Percentiles rank a stretch among this genome's conserved stretches.
Evolutionary conservation across 2,113 vertebrate species (phyloP).

Genomic region (Scytalopus superciliaris): DNA sequence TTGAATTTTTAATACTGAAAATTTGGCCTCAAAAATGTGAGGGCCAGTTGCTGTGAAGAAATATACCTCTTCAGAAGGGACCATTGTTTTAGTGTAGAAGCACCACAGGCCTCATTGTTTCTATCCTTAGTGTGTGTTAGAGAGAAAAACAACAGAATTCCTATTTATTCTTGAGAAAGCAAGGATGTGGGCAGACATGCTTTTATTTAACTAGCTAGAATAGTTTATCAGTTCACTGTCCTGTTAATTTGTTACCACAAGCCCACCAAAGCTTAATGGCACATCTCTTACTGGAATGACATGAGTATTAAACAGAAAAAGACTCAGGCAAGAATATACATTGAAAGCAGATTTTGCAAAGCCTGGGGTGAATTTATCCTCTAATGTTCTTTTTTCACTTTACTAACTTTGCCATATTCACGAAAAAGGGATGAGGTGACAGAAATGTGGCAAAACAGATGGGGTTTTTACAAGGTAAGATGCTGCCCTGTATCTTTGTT

Average conservation of each 20-base stretch:
- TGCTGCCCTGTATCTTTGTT: neutral
- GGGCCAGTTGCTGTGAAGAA: neutral
- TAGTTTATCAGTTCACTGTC: rapidly evolving
- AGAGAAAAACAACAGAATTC: neutral
- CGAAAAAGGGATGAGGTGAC: neutral
- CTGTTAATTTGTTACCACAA: neutral
- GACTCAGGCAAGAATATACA: neutral
- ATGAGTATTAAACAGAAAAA: neutral
- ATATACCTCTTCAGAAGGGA: neutral
- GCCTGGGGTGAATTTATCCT: neutral
- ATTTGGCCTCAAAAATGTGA: neutral
- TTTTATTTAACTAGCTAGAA: neutral
- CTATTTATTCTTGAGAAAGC: neutral
- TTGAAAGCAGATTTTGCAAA: neutral
- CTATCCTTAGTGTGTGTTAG: neutral
- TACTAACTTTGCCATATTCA: neutral
- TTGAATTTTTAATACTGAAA: neutral
- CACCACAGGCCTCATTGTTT: neutral
- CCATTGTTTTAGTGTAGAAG: neutral
- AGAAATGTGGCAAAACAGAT: neutral
- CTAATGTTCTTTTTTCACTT: neutral
- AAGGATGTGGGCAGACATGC: neutral
- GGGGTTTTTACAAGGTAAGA: neutral
- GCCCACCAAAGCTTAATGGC: neutral
- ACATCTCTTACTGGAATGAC: neutral